Evolutionary conservation across 2,113 vertebrate genomes (phyloP).

Genomic region (Amazona guildingii): DNA sequence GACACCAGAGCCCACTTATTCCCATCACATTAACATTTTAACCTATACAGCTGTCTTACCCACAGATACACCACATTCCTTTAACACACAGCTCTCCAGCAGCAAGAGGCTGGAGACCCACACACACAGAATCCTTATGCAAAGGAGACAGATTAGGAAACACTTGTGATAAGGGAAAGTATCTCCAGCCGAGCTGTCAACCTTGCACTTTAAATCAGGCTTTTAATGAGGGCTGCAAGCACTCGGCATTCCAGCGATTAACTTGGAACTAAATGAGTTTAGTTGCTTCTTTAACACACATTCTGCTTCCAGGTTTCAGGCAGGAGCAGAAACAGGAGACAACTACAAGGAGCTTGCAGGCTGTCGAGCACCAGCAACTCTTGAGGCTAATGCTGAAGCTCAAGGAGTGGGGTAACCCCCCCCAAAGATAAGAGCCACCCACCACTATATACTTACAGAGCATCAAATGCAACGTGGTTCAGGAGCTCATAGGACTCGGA

Average conservation of each 20-base stretch:
- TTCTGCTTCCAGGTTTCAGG: background rate
- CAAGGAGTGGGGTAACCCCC: background rate
- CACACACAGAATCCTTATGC: background rate
- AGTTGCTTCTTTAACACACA: background rate
- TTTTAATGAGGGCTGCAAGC: background rate
- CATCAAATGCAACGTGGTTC: accelerated
- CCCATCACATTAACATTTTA: background rate
- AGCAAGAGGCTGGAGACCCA: background rate
- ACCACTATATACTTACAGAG: background rate
- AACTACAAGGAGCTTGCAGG: background rate
- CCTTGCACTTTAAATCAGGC: slow-evolving; percentile 19
- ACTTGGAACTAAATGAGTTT: background rate
- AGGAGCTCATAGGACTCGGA: background rate
- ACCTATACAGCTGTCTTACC: background rate
- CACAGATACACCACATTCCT: background rate
- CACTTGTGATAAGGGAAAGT: background rate
- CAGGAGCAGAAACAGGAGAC: background rate
- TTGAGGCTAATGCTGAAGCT: background rate
- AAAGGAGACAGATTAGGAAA: background rate
- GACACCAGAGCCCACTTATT: background rate
- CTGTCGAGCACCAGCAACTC: background rate
- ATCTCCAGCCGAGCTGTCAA: slow-evolving; percentile 13
- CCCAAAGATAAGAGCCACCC: background rate
- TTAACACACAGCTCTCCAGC: background rate
- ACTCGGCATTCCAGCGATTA: background rate